Evolutionary conservation across 2,797 vertebrate species (phyloP).

Genomic region (Aphelocoma californica): DNA sequence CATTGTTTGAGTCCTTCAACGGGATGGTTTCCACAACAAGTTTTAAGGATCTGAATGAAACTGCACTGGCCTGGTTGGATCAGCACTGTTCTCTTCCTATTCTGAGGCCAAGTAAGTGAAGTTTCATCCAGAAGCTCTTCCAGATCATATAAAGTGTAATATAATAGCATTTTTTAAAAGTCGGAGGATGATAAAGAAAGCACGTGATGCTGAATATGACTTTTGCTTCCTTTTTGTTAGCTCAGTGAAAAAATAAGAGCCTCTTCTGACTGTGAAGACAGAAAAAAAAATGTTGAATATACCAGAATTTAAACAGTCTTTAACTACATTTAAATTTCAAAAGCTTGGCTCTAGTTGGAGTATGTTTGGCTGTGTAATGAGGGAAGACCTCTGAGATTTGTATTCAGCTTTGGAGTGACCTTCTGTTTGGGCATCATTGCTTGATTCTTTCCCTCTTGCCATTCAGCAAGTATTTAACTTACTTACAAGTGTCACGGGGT

Average conservation of each 20-base stretch:
- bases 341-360: background rate
- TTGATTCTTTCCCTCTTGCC: background rate
- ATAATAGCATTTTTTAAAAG: background rate
- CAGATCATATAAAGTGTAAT: background rate
- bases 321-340: background rate
- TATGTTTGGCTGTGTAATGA: background rate
- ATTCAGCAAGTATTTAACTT: background rate
- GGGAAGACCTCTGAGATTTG: background rate
- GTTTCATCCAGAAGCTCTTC: background rate
- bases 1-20: constrained; percentile 95
- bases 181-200: background rate
- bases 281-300: background rate
- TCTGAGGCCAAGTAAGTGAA: constrained; percentile 91
- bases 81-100: constrained; percentile 88
- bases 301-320: background rate
- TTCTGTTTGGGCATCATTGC: background rate
- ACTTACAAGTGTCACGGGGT: background rate
- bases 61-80: constrained; percentile 89
- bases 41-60: constrained; percentile 86
- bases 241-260: background rate
- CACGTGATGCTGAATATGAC: background rate
- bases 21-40: constrained; percentile 87
- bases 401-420: background rate
- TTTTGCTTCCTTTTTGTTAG: background rate
- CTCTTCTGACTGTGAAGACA: background rate